phyloP scores from a whole-genome alignment of 2,113 vertebrate species.

The Tenrec ecaudatus region DNA sequence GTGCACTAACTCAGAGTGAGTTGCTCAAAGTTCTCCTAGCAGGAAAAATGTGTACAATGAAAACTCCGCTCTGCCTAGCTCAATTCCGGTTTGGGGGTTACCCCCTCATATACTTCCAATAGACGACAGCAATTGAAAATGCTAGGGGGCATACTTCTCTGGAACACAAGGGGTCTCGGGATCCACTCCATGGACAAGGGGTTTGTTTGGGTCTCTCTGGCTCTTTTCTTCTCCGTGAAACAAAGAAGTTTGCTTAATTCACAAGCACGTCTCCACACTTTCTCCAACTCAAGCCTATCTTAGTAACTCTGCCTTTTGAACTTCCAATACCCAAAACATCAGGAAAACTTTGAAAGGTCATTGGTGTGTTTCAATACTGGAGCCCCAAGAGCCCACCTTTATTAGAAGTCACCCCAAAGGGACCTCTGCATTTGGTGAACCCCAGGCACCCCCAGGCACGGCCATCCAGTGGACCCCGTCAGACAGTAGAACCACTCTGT shows the following conservation, averaged over 20 bases:
- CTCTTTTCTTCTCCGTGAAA: neutral
- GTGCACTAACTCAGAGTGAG: too few species aligned
- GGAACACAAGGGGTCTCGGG: neutral
- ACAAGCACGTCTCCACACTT: neutral
- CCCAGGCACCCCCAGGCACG: too few species aligned
- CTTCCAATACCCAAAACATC: too few species aligned
- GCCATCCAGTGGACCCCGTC: too few species aligned
- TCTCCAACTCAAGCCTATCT: neutral
- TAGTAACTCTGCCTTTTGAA: neutral
- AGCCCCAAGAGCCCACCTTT: neutral
- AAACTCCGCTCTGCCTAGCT: too few species aligned
- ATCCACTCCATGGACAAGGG: neutral
- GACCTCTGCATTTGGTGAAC: neutral
- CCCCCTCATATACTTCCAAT: neutral
- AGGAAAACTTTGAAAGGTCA: neutral
- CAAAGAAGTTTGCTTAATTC: neutral
- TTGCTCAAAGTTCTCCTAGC: too few species aligned
- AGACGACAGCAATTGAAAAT: neutral
- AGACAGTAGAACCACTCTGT: too few species aligned
- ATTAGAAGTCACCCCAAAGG: neutral
- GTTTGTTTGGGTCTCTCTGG: neutral
- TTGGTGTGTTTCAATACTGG: neutral
- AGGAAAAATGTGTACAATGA: too few species aligned
- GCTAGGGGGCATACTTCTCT: neutral
- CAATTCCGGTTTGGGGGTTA: too few species aligned